Conservation (phyloP, 2,888 invertebrate genomes). For the Nipponacmea schrenckii region DNA sequence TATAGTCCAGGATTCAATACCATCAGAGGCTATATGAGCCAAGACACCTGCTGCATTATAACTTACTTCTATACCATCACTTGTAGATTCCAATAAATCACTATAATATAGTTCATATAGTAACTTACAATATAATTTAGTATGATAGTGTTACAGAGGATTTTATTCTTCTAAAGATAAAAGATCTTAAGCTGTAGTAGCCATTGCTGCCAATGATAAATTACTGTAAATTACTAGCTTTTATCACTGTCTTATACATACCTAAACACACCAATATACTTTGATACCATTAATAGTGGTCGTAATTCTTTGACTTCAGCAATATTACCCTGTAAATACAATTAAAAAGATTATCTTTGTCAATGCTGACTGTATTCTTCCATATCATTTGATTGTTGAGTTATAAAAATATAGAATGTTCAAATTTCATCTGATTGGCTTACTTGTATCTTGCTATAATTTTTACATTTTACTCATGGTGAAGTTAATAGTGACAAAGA, state of each 20-base stretch:
- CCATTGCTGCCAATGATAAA: not conserved
- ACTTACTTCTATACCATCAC: conserved; percentile 96
- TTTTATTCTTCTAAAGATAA: too few relatives aligned
- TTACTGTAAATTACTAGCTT: not conserved
- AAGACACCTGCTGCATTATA: conserved; percentile 96
- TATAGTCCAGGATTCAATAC: conserved; percentile 84
- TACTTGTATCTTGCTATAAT: not conserved
- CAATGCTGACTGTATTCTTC: too few relatives aligned
- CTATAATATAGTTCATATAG: conserved; percentile 69
- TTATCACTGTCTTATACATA: conserved; percentile 34
- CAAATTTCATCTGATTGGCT: not conserved
- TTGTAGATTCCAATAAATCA: conserved; percentile 79
- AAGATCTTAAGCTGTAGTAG: not conserved
- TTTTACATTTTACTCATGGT: not conserved
- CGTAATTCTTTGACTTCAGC: conserved; percentile 90
- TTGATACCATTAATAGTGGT: conserved; percentile 83
- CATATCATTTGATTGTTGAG: too few relatives aligned
- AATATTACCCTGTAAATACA: conserved; percentile 84
- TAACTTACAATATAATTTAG: not conserved
- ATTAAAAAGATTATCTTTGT: not conserved
- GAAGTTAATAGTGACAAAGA: not conserved
- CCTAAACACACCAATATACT: conserved; percentile 85
- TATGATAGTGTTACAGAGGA: not conserved
- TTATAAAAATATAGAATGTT: too few relatives aligned
- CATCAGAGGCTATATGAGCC: conserved; percentile 94